These are phyloP conservation scores for Artibeus lituratus DNA, from an alignment of 2,797 vertebrate genomes.

Conservation along the genomic window DNA sequence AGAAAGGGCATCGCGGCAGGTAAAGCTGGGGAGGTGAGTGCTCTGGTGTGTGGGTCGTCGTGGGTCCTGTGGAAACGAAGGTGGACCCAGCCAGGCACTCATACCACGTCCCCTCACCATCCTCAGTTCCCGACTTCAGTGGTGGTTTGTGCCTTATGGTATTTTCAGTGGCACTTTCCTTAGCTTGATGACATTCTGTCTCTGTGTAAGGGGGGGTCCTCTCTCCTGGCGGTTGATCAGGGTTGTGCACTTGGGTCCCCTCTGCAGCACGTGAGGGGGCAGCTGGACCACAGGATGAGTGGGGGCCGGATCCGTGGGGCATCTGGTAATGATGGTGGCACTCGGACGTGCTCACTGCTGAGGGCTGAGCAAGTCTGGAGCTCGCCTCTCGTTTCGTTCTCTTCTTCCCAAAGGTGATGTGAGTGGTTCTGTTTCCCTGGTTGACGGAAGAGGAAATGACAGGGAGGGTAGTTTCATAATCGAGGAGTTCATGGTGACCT, in stretches of 20 bases:
- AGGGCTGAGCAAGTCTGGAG: background rate
- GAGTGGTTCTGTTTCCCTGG: background rate
- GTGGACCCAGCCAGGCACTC: background rate
- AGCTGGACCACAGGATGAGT: background rate
- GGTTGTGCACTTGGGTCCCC: background rate
- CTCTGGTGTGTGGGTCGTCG: background rate
- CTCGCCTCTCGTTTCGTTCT: background rate
- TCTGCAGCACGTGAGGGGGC: background rate
- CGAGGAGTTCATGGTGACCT: background rate
- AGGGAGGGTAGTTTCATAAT: background rate
- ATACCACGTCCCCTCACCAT: background rate
- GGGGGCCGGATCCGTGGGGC: background rate
- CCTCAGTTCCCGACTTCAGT: background rate
- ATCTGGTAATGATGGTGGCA: background rate
- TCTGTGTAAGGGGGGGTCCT: background rate
- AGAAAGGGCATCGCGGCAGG: background rate
- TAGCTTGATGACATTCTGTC: background rate
- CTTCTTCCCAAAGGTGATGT: background rate
- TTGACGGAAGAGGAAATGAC: background rate
- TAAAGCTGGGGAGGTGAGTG: background rate
- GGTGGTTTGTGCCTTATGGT: background rate
- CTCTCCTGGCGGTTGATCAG: background rate
- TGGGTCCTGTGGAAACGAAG: background rate
- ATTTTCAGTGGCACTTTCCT: background rate
- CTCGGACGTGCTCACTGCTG: background rate